Evolutionary conservation across 2,888 invertebrate species (phyloP), one percentile per base, ranked within the genome.

Genomic region (Andrena marginata): DNA sequence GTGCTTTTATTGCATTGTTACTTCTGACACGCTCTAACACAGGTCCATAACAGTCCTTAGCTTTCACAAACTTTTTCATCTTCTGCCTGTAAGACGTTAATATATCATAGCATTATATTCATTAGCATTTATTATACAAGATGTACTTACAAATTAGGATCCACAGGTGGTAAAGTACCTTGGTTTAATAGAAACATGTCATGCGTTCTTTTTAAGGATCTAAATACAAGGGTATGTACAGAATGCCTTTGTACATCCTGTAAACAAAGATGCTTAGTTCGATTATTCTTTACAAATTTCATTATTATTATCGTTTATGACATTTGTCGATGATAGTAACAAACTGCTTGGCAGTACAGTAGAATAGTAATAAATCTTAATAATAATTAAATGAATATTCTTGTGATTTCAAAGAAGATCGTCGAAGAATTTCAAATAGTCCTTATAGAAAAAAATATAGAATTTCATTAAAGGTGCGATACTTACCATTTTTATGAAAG

Each of bases 131-230:
- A 2, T 16, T 29, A 3, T 10, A 4, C 1, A 2, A 23, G 63
- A 48, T 0, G 26, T 82, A 87, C 96, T 96, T 95, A 98, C 98
- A 98, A 96, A 93, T 96, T 96, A 72, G 97, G 97, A 94, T 99
- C 98, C 59, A 97, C 95, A 69, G 97, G 96, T 4, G 99, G 98
- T 72, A 98, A 94, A 82, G 96, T 95, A 31, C 97, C 97, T 93
- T 99, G 98, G 93, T 99, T 98, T 16, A 97, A 96, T 64, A 99
- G 95, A 94, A 99, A 99, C 97, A 99, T 97, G 94, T 99, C 99
- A 94, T 99, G 99, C 0, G 99, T 98, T 92, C 99, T 95, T 94
- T 99, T 99, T 85, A 99, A 94, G 7, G 99, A 99, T 87, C 99
- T 96, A 94, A 99, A 99, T 85, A 99, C 99, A 84, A 99, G 95